Conservation (phyloP, 2,113 vertebrate species). For the Hyperoodon ampullatus region DNA sequence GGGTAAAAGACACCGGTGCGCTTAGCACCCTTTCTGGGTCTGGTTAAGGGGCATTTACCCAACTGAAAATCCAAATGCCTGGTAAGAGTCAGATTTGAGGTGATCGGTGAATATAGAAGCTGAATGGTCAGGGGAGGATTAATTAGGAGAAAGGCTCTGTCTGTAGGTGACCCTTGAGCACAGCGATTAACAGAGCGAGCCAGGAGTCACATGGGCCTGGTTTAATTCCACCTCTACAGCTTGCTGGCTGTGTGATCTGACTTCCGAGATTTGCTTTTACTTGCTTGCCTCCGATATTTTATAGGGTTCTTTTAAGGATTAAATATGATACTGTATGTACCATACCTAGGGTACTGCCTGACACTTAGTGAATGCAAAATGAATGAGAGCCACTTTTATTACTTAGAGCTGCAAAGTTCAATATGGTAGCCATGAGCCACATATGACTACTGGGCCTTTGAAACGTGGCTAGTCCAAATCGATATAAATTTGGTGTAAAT, state of each 20-base stretch:
- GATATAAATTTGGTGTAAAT: not conserved
- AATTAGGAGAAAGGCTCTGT: not conserved
- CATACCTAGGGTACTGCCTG: not conserved
- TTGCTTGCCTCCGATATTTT: not conserved
- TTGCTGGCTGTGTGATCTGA: not conserved
- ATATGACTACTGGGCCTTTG: not conserved
- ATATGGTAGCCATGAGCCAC: not conserved
- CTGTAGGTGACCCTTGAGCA: not conserved
- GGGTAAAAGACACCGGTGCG: not conserved
- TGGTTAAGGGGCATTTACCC: not conserved
- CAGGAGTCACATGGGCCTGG: not conserved
- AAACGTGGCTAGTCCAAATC: not conserved
- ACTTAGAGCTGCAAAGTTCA: not conserved
- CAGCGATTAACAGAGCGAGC: not conserved
- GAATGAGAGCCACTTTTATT: not conserved
- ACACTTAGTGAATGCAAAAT: not conserved
- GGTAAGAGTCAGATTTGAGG: not conserved
- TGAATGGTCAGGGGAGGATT: not conserved
- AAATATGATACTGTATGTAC: not conserved
- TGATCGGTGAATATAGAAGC: not conserved
- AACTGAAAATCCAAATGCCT: not conserved
- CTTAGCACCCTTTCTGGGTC: not conserved
- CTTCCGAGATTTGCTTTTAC: not conserved
- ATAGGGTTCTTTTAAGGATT: not conserved
- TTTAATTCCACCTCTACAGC: not conserved